Conservation (phyloP, 2,888 invertebrate species). For the Fragum whitleyi region DNA sequence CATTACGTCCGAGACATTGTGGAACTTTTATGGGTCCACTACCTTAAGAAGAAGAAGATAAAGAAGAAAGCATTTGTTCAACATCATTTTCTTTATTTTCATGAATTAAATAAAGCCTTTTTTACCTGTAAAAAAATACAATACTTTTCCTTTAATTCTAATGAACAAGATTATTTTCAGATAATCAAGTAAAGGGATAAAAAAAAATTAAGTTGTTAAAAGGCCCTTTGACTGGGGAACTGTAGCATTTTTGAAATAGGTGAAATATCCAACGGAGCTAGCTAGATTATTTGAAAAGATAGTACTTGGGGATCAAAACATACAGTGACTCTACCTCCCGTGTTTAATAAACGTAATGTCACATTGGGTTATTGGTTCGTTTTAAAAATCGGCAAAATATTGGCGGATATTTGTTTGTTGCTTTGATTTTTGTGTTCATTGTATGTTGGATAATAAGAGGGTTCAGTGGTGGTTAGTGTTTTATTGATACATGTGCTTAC, state of each 20-base stretch:
- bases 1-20: too few relatives aligned
- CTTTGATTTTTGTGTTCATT: not conserved
- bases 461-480: too few relatives aligned
- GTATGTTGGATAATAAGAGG: too few relatives aligned
- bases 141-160: too few relatives aligned
- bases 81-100: too few relatives aligned
- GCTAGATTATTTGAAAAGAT: slow-evolving; percentile 8
- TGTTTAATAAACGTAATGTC: not conserved
- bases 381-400: slow-evolving; percentile 4
- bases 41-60: too few relatives aligned
- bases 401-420: not conserved
- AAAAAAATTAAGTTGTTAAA: not conserved
- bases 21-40: too few relatives aligned
- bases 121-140: too few relatives aligned
- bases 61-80: too few relatives aligned
- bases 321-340: slow-evolving; percentile 1
- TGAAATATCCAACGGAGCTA: slow-evolving; percentile 16
- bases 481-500: too few relatives aligned
- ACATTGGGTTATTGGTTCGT: slow-evolving; percentile 1
- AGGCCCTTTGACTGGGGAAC: slow-evolving; percentile 11
- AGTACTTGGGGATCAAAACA: not conserved
- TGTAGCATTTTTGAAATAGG: slow-evolving; percentile 23
- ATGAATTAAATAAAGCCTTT: too few relatives aligned
- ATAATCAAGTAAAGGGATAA: not conserved
- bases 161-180: too few relatives aligned